phyloP scores from a whole-genome alignment of 2,113 vertebrate species.

The Dissostichus mawsoni region DNA sequence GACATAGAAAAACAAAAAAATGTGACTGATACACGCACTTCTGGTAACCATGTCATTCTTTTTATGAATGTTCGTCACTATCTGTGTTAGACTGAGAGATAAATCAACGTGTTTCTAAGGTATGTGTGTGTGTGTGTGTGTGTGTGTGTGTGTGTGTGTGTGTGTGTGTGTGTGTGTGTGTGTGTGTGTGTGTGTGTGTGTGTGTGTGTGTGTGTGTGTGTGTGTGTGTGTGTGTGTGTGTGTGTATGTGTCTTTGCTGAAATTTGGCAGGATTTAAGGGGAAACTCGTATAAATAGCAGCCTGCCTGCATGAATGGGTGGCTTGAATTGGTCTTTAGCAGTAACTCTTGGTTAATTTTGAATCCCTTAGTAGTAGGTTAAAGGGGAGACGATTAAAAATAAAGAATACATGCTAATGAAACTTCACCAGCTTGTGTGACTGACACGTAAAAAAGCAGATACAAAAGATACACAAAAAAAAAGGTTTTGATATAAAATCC shows the following conservation, averaged over 20 bases:
- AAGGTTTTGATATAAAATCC: neutral
- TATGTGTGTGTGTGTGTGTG: no score
- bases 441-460: neutral
- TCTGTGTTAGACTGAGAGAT: neutral
- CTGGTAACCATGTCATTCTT: neutral
- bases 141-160: no score
- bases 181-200: no score
- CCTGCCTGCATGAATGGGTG: constrained; percentile 28
- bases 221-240: neutral
- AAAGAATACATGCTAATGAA: neutral
- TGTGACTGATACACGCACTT: neutral
- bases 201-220: neutral
- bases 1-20: neutral
- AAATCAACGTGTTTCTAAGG: no score
- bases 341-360: constrained; percentile 25
- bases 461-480: neutral
- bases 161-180: neutral
- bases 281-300: constrained; percentile 58
- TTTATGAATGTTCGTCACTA: neutral
- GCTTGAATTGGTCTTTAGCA: constrained; percentile 35
- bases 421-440: neutral
- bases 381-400: neutral
- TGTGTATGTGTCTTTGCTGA: neutral
- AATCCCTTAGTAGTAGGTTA: neutral
- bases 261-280: constrained; percentile 44